A percentile compares a stretch with the other conserved stretches of the same genome.
phyloP scores from a whole-genome alignment of 2,888 invertebrate genomes.

The Drosophila planitibia region DNA sequence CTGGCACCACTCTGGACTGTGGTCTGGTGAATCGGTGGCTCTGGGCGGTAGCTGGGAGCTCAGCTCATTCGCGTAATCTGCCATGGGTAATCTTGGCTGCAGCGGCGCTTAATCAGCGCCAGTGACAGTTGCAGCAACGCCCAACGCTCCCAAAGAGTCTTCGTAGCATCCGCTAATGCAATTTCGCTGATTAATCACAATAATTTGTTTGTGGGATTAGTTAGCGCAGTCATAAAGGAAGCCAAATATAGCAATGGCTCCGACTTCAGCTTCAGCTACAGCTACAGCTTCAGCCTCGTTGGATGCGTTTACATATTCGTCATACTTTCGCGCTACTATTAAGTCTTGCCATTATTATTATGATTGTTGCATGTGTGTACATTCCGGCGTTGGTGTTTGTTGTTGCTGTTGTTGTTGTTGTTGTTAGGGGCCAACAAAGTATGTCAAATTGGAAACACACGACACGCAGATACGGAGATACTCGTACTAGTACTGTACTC shows the following conservation, averaged over 20 bases:
- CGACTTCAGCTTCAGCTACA: neutral
- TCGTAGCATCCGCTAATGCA: conserved; percentile 70
- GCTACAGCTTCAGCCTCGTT: conserved; percentile 1
- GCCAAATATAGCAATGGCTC: conserved; percentile 13
- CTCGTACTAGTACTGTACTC: conserved; percentile 1
- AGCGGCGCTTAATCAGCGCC: conserved; percentile 74
- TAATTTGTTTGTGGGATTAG: conserved; percentile 82
- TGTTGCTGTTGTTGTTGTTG: conserved; percentile 34
- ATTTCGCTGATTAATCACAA: conserved; percentile 81
- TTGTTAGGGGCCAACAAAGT: conserved; percentile 61
- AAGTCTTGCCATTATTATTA: conserved; percentile 77
- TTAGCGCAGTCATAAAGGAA: conserved; percentile 59
- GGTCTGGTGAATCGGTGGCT: conserved; percentile 3
- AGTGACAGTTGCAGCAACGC: conserved; percentile 79
- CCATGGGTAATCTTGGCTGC: conserved; percentile 56
- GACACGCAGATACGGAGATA: conserved; percentile 61
- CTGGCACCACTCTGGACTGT: neutral
- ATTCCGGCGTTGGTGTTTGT: conserved; percentile 15
- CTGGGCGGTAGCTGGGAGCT: conserved; percentile 22
- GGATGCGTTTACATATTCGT: conserved; percentile 78
- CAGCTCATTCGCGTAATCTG: conserved; percentile 52
- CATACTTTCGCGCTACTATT: conserved; percentile 79
- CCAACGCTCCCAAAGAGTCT: conserved; percentile 46
- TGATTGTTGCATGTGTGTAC: conserved; percentile 66
- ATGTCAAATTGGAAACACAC: conserved; percentile 77